phyloP scores from a whole-genome alignment of 1,140 invertebrate genomes.

The Heliconius nattereri region DNA sequence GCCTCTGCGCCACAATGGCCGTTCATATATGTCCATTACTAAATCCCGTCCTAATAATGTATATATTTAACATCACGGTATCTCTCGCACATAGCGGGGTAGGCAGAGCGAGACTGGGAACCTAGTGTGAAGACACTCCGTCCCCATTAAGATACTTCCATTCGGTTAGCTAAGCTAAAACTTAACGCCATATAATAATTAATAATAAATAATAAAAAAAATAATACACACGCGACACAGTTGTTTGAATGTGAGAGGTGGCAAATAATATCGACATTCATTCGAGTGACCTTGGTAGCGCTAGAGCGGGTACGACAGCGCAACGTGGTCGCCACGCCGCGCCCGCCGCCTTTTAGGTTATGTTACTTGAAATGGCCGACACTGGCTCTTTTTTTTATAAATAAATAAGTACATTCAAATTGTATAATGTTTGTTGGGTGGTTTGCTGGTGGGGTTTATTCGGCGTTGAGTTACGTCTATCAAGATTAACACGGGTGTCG shows the following conservation, averaged over 20 bases:
- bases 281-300: conserved; percentile 34
- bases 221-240: background rate
- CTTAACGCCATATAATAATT: background rate
- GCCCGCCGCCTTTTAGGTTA: conserved; percentile 23
- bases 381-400: background rate
- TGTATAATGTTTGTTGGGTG: too few relatives aligned
- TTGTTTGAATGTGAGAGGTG: conserved; percentile 24
- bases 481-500: too few relatives aligned
- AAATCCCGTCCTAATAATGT: background rate
- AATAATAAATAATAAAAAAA: background rate
- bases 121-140: too few relatives aligned
- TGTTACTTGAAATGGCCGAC: conserved; percentile 17
- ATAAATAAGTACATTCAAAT: background rate
- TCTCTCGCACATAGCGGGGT: too few relatives aligned
- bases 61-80: too few relatives aligned
- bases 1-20: too few relatives aligned
- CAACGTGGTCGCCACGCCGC: conserved; percentile 27
- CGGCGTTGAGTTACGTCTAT: too few relatives aligned
- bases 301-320: background rate
- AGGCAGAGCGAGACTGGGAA: too few relatives aligned
- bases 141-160: too few relatives aligned
- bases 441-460: too few relatives aligned
- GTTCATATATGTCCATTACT: background rate
- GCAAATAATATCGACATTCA: conserved; percentile 20
- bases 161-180: too few relatives aligned